Evolutionary conservation across 2,888 invertebrate species (phyloP), one percentile per base, ranked within the genome.

Genomic region (Ectemnius cavifrons): DNA sequence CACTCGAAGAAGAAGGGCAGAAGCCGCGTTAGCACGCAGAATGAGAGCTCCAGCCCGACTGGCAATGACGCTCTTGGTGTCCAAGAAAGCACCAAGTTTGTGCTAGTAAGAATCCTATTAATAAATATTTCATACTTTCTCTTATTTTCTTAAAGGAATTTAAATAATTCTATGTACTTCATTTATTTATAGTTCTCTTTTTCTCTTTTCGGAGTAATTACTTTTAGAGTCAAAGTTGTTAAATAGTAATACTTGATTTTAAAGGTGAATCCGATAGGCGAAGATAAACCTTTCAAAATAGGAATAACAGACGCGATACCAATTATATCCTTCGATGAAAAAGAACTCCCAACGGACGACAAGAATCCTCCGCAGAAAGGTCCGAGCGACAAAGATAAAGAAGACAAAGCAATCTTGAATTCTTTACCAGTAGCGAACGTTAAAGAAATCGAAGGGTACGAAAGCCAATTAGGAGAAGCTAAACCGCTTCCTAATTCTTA

Each of bases 401-500:
- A 91, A 20, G 90, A 89, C 14, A 91, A 88, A 63, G 85, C 87
- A 4, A 80, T 89, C 46, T 84, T 90, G 4, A 85, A 82, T 58
- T 81, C 86, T 45, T 85, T 91, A 67, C 91, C 91, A 6, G 86
- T 85, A 2, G 91, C 91, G 3, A 85, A 85, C 27, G 86, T 90
- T 0, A 90, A 90, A 74, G 88, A 89, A 79, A 78, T 91, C 37
- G 88, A 88, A 3, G 90, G 89, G 3, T 91, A 91, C 61, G 90
- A 91, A 70, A 75, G 78, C 28, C 90, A 91, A 66, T 85, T 91
- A 23, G 91, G 91, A 2, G 96, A 97, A 91, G 97, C 97, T 0
- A 96, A 97, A 61, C 92, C 95, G 0, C 93, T 97, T 61, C 96
- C 97, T 0, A 95, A 96, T 91, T 96, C 97, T 0, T 97, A 97